Conservation (phyloP, 2,888 invertebrate genomes). For the Nemapogon koenigi region DNA sequence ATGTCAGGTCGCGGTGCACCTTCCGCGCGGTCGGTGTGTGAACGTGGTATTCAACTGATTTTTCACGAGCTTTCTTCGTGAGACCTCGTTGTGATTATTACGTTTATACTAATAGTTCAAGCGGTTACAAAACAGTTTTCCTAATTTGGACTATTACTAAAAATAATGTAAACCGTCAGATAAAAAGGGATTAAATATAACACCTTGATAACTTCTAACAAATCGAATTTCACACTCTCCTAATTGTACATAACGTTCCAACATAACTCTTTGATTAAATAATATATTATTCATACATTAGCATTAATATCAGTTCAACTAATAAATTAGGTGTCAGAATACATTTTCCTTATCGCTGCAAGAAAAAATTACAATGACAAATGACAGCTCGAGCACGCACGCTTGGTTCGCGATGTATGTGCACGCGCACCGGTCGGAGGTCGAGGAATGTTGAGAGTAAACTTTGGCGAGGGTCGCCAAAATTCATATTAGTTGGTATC, state of each 20-base stretch:
- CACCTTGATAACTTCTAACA: too few relatives aligned
- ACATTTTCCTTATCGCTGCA: constrained; percentile 4
- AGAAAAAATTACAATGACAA: constrained; percentile 6
- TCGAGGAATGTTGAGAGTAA: too few relatives aligned
- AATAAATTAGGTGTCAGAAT: constrained; percentile 8
- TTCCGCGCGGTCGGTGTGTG: constrained; percentile 28
- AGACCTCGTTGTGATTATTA: not conserved
- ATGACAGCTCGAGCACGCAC: constrained; percentile 7
- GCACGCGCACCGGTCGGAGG: not conserved
- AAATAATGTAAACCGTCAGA: too few relatives aligned
- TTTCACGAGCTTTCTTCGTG: not conserved
- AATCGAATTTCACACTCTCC: too few relatives aligned
- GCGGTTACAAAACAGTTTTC: too few relatives aligned
- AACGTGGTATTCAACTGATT: constrained; percentile 23
- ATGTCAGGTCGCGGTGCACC: constrained; percentile 40
- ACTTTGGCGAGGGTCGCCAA: constrained; percentile 2
- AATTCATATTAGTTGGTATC: not conserved
- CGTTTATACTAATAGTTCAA: too few relatives aligned
- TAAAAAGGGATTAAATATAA: too few relatives aligned
- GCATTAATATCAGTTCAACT: not conserved
- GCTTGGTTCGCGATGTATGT: not conserved
- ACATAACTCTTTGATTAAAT: too few relatives aligned
- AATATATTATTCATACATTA: too few relatives aligned
- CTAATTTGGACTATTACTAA: too few relatives aligned
- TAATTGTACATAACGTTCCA: too few relatives aligned